Conservation (phyloP, 2,113 vertebrate genomes). For the Microcebus jonahi region DNA sequence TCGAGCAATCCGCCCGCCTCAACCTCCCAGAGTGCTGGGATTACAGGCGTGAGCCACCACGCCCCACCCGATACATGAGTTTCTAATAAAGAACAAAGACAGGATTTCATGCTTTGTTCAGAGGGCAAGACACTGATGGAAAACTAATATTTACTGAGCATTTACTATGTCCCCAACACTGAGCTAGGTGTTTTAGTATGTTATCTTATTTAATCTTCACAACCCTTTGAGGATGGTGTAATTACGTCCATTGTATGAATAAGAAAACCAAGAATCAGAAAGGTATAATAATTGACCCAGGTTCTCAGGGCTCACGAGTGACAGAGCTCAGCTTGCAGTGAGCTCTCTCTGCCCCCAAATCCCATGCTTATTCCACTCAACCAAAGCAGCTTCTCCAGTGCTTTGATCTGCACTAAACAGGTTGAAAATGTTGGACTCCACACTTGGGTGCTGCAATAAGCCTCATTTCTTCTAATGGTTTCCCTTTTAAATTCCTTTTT, state of each 20-base stretch:
- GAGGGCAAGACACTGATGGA: not conserved
- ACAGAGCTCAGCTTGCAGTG: not conserved
- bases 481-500: slow-evolving; percentile 48
- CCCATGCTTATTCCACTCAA: not conserved
- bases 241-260: not conserved
- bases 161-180: not conserved
- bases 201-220: slow-evolving; percentile 29
- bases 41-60: too few relatives aligned
- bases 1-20: too few relatives aligned
- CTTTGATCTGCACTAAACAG: not conserved
- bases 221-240: not conserved
- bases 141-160: not conserved
- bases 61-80: not conserved
- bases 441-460: not conserved
- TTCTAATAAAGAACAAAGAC: not conserved
- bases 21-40: too few relatives aligned
- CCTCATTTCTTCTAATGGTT: slow-evolving; percentile 36
- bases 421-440: not conserved
- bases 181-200: not conserved
- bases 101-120: not conserved
- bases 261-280: not conserved
- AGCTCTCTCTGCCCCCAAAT: not conserved
- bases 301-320: not conserved
- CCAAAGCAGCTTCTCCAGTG: not conserved
- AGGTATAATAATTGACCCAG: not conserved